Evolutionary conservation across 2,888 invertebrate genomes (phyloP).

Genomic region (Amphipyra berbera): DNA sequence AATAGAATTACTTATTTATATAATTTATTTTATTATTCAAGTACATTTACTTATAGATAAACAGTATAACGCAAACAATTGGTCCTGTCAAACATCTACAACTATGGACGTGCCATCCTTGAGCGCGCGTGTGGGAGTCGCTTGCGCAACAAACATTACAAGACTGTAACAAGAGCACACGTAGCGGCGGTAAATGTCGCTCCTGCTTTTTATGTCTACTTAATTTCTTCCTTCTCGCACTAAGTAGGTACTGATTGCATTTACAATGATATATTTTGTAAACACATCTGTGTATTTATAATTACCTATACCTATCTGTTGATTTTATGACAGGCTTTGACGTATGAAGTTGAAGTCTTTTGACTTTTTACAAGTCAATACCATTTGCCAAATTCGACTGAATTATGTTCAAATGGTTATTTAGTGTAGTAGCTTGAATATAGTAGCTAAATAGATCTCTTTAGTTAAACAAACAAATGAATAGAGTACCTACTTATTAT

Average conservation of each 20-base stretch:
- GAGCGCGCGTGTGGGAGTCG: constrained; percentile 53
- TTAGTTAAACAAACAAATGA: background rate
- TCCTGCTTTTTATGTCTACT: constrained; percentile 36
- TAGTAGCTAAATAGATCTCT: too few relatives aligned
- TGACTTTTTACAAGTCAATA: too few relatives aligned
- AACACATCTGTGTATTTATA: background rate
- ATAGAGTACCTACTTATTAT: constrained; percentile 28
- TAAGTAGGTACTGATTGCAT: constrained; percentile 30
- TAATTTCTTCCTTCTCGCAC: constrained; percentile 37
- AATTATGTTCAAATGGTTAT: background rate
- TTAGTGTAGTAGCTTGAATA: background rate
- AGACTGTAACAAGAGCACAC: constrained; percentile 58
- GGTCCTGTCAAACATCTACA: constrained; percentile 38
- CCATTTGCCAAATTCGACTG: background rate
- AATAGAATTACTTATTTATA: background rate
- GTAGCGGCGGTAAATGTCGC: constrained; percentile 44
- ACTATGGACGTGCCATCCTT: constrained; percentile 60
- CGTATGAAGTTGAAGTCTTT: too few relatives aligned
- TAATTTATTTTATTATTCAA: background rate
- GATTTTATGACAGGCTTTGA: too few relatives aligned
- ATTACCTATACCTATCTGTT: too few relatives aligned
- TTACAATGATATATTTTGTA: constrained; percentile 14
- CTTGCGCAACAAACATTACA: constrained; percentile 51
- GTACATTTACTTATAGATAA: background rate
- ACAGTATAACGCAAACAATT: constrained; percentile 38